These are phyloP conservation scores for Hippocampus guttulatus DNA, from an alignment of 2,113 vertebrate genomes.

Conservation along the genomic window DNA sequence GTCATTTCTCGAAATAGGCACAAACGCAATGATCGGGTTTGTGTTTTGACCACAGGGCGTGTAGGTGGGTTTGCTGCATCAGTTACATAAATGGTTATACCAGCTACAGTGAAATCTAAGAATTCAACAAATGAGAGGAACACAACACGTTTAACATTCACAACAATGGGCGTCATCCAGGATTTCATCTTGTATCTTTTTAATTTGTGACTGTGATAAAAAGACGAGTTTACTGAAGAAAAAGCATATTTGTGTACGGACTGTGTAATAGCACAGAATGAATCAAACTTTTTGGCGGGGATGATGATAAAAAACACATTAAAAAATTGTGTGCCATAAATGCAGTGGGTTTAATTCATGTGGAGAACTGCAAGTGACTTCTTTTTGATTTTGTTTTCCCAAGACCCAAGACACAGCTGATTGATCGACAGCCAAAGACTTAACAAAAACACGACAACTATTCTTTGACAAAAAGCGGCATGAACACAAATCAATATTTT, in stretches of 20 bases:
- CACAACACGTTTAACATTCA: background rate
- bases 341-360: background rate
- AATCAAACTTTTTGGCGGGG: background rate
- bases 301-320: background rate
- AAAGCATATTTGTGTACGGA: background rate
- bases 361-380: too few species aligned
- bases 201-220: background rate
- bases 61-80: background rate
- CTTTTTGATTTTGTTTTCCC: too few species aligned
- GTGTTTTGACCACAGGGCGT: constrained; percentile 1
- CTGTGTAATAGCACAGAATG: background rate
- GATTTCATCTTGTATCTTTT: too few species aligned
- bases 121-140: background rate
- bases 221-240: background rate
- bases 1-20: background rate
- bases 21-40: background rate
- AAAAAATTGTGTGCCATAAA: background rate
- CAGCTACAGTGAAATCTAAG: background rate
- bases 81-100: background rate
- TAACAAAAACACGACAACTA: background rate
- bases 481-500: background rate
- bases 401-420: too few species aligned
- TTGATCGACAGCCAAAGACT: too few species aligned
- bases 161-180: background rate
- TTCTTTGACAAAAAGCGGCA: background rate